Evolutionary conservation across 2,888 invertebrate genomes (phyloP).

Genomic region (Drosophila paranaensis): DNA sequence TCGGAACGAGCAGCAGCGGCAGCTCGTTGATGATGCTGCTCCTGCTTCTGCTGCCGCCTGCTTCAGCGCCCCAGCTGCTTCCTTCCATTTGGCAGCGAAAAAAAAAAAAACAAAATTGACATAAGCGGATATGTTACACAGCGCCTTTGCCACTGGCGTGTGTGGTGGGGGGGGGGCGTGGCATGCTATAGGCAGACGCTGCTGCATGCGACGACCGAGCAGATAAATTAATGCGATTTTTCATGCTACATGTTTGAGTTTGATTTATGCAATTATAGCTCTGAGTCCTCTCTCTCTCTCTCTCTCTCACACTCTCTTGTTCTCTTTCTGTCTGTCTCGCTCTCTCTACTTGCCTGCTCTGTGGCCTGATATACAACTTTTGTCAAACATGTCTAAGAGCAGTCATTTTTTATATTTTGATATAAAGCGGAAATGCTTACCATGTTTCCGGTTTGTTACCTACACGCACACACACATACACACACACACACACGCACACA

Average conservation of each 20-base stretch:
- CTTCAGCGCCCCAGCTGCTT: slow-evolving; percentile 33
- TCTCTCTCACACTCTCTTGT: not conserved
- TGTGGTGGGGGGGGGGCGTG: slow-evolving; percentile 3
- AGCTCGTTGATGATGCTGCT: slow-evolving; percentile 62
- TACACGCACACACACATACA: slow-evolving; percentile 44
- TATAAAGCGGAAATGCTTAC: slow-evolving; percentile 76
- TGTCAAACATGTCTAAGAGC: slow-evolving; percentile 81
- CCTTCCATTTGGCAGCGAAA: slow-evolving; percentile 26
- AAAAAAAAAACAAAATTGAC: slow-evolving; percentile 74
- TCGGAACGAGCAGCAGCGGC: slow-evolving; percentile 39
- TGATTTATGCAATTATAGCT: slow-evolving; percentile 82
- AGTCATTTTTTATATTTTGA: slow-evolving; percentile 76
- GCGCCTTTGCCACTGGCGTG: slow-evolving; percentile 60
- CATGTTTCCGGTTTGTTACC: slow-evolving; percentile 81
- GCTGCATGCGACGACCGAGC: slow-evolving; percentile 60
- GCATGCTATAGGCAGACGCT: slow-evolving; percentile 60
- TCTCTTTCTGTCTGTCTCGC: no score
- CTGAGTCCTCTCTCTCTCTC: not conserved
- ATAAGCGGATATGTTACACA: slow-evolving; percentile 78
- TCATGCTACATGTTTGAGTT: slow-evolving; percentile 79
- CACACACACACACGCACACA: slow-evolving; percentile 43
- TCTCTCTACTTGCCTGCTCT: slow-evolving; percentile 10
- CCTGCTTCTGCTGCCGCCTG: slow-evolving; percentile 35
- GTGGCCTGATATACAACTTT: slow-evolving; percentile 72
- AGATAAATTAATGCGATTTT: slow-evolving; percentile 83